Evolutionary conservation across 2,113 vertebrate species (phyloP).

Genomic region (Pyxicephalus adspersus): DNA sequence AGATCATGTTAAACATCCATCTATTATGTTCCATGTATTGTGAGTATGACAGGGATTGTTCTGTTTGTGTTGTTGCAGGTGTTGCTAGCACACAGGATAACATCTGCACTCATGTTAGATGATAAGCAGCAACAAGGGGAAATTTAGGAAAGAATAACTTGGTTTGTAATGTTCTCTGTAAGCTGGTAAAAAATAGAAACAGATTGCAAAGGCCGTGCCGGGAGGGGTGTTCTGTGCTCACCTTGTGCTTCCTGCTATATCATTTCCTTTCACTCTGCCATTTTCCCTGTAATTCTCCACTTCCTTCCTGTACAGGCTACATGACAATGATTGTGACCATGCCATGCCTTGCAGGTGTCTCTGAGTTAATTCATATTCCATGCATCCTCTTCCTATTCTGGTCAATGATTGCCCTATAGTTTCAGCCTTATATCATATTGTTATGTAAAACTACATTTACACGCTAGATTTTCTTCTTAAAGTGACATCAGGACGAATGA

Average conservation of each 20-base stretch:
- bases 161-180: conserved; percentile 9
- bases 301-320: conserved; percentile 25
- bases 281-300: not conserved
- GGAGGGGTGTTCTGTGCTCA: not conserved
- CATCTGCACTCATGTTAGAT: conserved; percentile 31
- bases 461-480: too few relatives aligned
- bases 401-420: too few relatives aligned
- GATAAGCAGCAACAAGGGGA: conserved; percentile 9
- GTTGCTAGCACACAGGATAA: conserved; percentile 10
- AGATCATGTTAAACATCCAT: conserved; percentile 11
- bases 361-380: not conserved
- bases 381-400: not conserved
- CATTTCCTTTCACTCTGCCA: conserved; percentile 22
- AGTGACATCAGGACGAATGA: too few relatives aligned
- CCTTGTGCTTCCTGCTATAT: conserved; percentile 40
- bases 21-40: conserved; percentile 22
- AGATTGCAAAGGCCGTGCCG: not conserved
- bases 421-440: too few relatives aligned
- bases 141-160: conserved; percentile 11
- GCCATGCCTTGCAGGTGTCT: not conserved
- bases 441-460: too few relatives aligned
- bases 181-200: not conserved
- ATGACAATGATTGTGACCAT: not conserved
- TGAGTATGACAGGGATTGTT: not conserved
- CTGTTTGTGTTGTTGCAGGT: conserved; percentile 29